Conservation (phyloP, 2,888 invertebrate species). For the Erpobdella octoculata region DNA sequence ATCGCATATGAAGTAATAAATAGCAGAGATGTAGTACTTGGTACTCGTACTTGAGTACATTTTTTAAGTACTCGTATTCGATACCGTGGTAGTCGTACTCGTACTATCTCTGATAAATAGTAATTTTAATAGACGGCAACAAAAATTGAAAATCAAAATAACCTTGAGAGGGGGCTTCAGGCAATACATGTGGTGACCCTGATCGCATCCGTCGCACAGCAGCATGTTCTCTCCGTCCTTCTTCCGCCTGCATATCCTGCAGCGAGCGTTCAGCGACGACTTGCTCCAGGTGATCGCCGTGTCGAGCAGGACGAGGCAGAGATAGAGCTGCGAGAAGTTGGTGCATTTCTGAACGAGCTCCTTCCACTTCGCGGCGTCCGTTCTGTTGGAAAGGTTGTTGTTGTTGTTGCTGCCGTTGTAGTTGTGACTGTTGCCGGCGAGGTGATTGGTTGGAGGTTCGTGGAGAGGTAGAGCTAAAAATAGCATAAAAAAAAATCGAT, state of each 20-base stretch:
- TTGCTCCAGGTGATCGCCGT: slow-evolving; percentile 76
- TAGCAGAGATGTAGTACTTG: too few relatives aligned
- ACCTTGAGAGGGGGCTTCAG: slow-evolving; percentile 80
- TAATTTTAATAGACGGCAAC: too few relatives aligned
- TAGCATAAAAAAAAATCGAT: too few relatives aligned
- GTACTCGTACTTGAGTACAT: too few relatives aligned
- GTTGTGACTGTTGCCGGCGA: too few relatives aligned
- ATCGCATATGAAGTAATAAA: too few relatives aligned
- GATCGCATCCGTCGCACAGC: slow-evolving; percentile 85
- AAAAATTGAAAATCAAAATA: slow-evolving; percentile 36
- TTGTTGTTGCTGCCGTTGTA: background rate
- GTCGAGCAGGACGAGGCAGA: slow-evolving; percentile 77
- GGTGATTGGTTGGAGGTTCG: too few relatives aligned
- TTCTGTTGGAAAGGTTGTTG: background rate
- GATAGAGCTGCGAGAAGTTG: slow-evolving; percentile 60
- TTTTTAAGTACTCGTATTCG: too few relatives aligned
- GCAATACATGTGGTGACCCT: slow-evolving; percentile 88
- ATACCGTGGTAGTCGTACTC: background rate
- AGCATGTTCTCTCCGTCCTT: slow-evolving; percentile 84
- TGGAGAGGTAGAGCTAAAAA: too few relatives aligned
- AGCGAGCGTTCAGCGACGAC: slow-evolving; percentile 75
- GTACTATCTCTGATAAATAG: background rate
- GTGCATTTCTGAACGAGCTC: slow-evolving; percentile 49
- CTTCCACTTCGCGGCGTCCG: background rate
- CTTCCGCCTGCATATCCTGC: slow-evolving; percentile 73